A percentile compares a stretch with the other conserved stretches of the same genome.
phyloP scores from a whole-genome alignment of 2,888 invertebrate species.

The Syrphus vitripennis region DNA sequence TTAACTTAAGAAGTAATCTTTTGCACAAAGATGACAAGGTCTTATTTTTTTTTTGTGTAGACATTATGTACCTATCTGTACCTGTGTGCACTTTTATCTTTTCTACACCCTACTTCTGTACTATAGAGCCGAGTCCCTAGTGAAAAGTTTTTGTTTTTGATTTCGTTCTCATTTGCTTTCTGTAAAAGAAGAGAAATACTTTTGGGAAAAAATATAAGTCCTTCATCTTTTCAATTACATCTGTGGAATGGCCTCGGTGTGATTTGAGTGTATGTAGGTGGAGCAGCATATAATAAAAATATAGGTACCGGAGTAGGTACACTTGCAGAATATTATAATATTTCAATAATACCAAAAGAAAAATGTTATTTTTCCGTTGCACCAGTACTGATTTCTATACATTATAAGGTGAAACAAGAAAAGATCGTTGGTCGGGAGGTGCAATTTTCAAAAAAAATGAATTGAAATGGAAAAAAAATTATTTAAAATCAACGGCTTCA shows the following conservation, averaged over 20 bases:
- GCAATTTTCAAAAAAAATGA: too few species aligned
- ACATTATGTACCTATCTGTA: not conserved
- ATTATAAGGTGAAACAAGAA: too few species aligned
- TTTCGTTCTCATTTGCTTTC: conserved; percentile 1
- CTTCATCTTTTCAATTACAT: conserved; percentile 27
- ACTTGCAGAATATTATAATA: not conserved
- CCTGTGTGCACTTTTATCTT: not conserved
- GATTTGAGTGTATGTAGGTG: not conserved
- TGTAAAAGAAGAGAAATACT: not conserved
- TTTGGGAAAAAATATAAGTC: conserved; percentile 11
- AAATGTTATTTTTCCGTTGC: too few species aligned
- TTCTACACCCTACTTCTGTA: not conserved
- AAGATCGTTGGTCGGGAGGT: too few species aligned
- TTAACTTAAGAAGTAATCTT: conserved; percentile 24
- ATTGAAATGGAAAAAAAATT: too few species aligned
- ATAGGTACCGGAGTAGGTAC: not conserved
- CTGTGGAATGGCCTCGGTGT: not conserved
- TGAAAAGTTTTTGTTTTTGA: conserved; percentile 13
- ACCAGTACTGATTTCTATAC: too few species aligned
- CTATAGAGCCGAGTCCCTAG: not conserved
- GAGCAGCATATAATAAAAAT: not conserved
- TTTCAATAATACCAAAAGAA: too few species aligned
- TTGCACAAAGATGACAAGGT: conserved; percentile 15
- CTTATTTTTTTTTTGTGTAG: not conserved
- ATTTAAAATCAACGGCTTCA: too few species aligned